phyloP scores from a whole-genome alignment of 2,888 invertebrate genomes.

The Tillus elongatus region DNA sequence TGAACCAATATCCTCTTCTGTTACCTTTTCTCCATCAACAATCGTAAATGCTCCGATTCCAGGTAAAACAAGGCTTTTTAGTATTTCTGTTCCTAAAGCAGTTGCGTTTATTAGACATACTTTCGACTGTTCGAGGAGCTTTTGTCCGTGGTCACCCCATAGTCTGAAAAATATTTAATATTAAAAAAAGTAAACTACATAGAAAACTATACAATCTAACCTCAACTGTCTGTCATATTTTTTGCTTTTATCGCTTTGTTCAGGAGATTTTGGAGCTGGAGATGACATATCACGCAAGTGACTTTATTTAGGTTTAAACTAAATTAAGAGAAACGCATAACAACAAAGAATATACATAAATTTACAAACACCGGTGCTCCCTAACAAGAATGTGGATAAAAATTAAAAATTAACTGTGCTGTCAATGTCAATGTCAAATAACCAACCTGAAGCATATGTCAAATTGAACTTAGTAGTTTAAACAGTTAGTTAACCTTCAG shows the following conservation, averaged over 20 bases:
- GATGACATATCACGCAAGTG: constrained; percentile 56
- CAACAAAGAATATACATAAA: too few species aligned
- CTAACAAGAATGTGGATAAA: too few species aligned
- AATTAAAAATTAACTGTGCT: too few species aligned
- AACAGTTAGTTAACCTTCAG: too few species aligned
- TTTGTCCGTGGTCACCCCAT: constrained; percentile 98
- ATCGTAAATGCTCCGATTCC: constrained; percentile 90
- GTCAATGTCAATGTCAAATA: too few species aligned
- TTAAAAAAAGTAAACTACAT: constrained; percentile 3
- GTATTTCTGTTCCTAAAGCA: constrained; percentile 85
- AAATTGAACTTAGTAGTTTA: too few species aligned
- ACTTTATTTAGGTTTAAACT: too few species aligned
- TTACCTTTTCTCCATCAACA: constrained; percentile 79
- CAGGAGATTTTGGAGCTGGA: constrained; percentile 57
- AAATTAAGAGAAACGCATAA: too few species aligned
- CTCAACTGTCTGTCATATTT: constrained; percentile 67
- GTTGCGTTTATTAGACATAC: constrained; percentile 92
- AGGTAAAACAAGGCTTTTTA: constrained; percentile 91
- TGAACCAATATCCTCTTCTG: constrained; percentile 85
- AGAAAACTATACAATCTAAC: constrained; percentile 22
- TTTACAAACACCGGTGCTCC: too few species aligned
- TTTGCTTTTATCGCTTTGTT: constrained; percentile 57
- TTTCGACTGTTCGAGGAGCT: constrained; percentile 76
- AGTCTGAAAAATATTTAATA: constrained; percentile 48
- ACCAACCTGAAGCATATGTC: too few species aligned